phyloP scores from a whole-genome alignment of 2,888 invertebrate species.

The Drosophila kokeensis region DNA sequence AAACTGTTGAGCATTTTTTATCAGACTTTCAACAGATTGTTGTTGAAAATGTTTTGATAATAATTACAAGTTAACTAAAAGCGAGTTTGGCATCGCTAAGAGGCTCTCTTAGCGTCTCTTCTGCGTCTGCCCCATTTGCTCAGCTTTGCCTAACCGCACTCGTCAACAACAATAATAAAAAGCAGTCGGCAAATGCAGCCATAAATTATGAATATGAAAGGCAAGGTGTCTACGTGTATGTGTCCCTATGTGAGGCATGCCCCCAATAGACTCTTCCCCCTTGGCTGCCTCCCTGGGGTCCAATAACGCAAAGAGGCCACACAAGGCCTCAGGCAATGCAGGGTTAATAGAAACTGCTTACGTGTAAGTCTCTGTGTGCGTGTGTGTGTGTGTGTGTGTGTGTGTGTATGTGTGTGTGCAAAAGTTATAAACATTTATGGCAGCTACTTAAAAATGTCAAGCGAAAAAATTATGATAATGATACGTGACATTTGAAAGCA shows the following conservation, averaged over 20 bases:
- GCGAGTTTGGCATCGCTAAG: slow-evolving; percentile 14
- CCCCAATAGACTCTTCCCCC: neutral
- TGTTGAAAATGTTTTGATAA: slow-evolving; percentile 57
- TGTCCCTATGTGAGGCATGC: slow-evolving; percentile 8
- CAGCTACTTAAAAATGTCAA: slow-evolving; percentile 80
- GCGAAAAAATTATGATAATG: slow-evolving; percentile 80
- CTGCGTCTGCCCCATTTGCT: neutral
- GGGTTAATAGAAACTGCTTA: slow-evolving; percentile 71
- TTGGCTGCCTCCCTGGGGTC: slow-evolving; percentile 62
- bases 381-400: slow-evolving; percentile 18
- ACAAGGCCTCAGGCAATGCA: slow-evolving; percentile 30
- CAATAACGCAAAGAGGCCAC: slow-evolving; percentile 67
- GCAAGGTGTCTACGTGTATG: slow-evolving; percentile 62
- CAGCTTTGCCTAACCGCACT: slow-evolving; percentile 13
- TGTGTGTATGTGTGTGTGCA: slow-evolving; percentile 26
- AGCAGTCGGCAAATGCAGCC: slow-evolving; percentile 58
- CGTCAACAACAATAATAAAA: slow-evolving; percentile 51
- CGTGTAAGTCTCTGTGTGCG: slow-evolving; percentile 1
- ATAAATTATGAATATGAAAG: slow-evolving; percentile 77
- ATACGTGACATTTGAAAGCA: slow-evolving; percentile 81
- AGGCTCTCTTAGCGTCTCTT: neutral
- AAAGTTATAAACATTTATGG: slow-evolving; percentile 81
- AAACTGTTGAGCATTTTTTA: neutral
- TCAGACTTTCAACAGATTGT: slow-evolving; percentile 29
- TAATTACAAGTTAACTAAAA: slow-evolving; percentile 54